Base-by-base conservation (phyloP, 2,888 invertebrate genomes). In the Caenorhabditis japonica region DNA sequence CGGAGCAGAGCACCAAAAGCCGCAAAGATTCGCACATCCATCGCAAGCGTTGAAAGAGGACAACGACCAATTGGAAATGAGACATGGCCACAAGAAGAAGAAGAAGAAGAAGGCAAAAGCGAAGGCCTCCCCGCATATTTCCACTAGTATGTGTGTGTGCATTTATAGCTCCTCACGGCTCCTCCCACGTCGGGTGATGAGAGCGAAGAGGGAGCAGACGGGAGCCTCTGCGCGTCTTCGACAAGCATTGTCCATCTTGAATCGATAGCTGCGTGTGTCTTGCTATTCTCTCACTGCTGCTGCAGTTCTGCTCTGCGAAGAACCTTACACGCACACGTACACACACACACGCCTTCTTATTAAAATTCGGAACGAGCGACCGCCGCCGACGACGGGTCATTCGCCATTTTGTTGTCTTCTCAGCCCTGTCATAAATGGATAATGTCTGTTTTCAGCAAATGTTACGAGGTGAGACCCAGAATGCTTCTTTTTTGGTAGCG, bases 381-480 rank as follows among this genome's bases (percentile, higher is more conserved):
- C 47, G 47, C 66, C 56, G 38, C 30, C 7, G 47, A 38, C 66
- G 43, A 56, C 56, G 66, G 66, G 66, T 56, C 56, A 49, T 56
- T 55, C 47, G 47, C 49, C 47, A 19, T 69, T 46, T 47, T 70
- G 69, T 55, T 55, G 39, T 61, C 13, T 12, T 43, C 39, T 41
- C 43, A 34, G 43, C 59, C 36, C 47, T 44, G 33, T 19, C 44
- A 47, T 58, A 74, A 69, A 74, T 74, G 74, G 74, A 74, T 49
- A 68, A 74, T 74, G 68, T 62, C 47, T 74, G 74, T 52, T 68
- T 74, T 56, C 74, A 74, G 58, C 68, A 68, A 74, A 49, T 61
- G 52, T 39, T 74, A 33, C 60, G 66, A 62, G 74, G 74, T 73
- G 51, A 44, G 36, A 23, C 12, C 5, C 46, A 19, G 17, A 13